Evolutionary conservation across 2,797 vertebrate genomes (phyloP).

Genomic region (Tiaroga cobitis): DNA sequence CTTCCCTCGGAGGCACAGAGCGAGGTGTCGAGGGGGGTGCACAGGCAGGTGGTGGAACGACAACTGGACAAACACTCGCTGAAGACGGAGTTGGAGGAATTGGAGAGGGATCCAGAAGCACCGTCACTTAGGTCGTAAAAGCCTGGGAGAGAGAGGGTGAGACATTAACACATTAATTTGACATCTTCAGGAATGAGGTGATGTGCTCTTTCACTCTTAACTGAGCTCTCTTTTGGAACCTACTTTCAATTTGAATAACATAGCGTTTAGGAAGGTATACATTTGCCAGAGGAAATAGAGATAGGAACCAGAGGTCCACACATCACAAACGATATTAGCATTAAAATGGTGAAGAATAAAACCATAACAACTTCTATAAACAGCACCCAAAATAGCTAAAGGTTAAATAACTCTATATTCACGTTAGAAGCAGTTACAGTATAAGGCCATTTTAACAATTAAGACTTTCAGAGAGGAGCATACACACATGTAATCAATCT

Average conservation of each 20-base stretch:
- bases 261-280: conserved; percentile 13
- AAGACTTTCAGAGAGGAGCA: conserved; percentile 54
- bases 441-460: conserved; percentile 50
- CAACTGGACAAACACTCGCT: conserved; percentile 96
- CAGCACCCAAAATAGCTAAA: conserved; percentile 12
- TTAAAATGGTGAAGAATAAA: conserved; percentile 33
- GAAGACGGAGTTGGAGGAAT: conserved; percentile 97
- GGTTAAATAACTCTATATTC: conserved; percentile 19
- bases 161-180: conserved; percentile 49
- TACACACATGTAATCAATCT: conserved; percentile 62
- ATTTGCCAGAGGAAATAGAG: conserved; percentile 24
- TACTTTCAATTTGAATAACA: conserved; percentile 1
- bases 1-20: conserved; percentile 84
- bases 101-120: conserved; percentile 91
- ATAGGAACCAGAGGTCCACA: not conserved
- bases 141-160: conserved; percentile 73
- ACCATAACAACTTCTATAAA: not conserved
- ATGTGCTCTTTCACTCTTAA: not conserved
- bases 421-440: conserved; percentile 11
- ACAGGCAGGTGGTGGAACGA: conserved; percentile 90
- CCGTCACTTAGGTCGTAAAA: conserved; percentile 96
- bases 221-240: not conserved
- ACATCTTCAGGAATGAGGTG: conserved; percentile 36
- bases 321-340: conserved; percentile 40
- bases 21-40: conserved; percentile 86